Base-by-base conservation (phyloP, 2,888 invertebrate genomes). In the Leucozona laternaria region DNA sequence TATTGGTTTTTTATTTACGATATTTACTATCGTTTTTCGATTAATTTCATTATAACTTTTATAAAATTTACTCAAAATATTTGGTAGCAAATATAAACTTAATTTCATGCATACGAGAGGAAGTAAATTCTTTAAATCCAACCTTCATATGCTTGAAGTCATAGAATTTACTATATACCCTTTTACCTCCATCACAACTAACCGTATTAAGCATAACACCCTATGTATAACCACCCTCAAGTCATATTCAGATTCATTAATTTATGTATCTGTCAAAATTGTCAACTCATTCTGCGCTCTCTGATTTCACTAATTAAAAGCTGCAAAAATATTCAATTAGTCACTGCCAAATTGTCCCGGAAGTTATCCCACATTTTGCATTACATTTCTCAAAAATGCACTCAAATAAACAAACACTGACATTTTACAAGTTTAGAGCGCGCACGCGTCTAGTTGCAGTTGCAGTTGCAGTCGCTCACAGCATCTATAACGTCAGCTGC, bases 391-490 rank as follows among this genome's bases (percentile, higher is more conserved):
- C 37, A 79, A 73, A 83, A 78, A 64, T 62, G 28, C 5, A 60
- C 31, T 73, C 45, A 53, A 71, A 70, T 43, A 82, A 78, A 72
- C 78, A 72, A 82, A 71, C 55, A 66, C 58, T 66, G 58, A 66
- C 50, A 73, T 48, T 64, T 53, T 34, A 66, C 22, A 76, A 77
- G 64, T 48, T 68, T 40, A 40, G 50, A 53, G 79, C 62, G 43
- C 55, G 48, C 83, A 75, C 75, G 83, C 75, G 75, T 70, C 73
- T 40, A 25, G 53, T 37, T 40, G 60, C 58, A 55, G 43, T 50
- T 53, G 68, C 28, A 25, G 53, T 37, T 40, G 60, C 58, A 55
- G 43, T 50, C 60, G 68, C 28, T 68, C 62, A 55, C 34, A 10
- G 48, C 43, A 72, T 66, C 57, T 53, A n/a, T n/a, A 55, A 58